Evolutionary conservation across 2,113 vertebrate species (phyloP), one percentile per base, ranked within the genome.

Genomic region (Lepisosteus osseus): DNA sequence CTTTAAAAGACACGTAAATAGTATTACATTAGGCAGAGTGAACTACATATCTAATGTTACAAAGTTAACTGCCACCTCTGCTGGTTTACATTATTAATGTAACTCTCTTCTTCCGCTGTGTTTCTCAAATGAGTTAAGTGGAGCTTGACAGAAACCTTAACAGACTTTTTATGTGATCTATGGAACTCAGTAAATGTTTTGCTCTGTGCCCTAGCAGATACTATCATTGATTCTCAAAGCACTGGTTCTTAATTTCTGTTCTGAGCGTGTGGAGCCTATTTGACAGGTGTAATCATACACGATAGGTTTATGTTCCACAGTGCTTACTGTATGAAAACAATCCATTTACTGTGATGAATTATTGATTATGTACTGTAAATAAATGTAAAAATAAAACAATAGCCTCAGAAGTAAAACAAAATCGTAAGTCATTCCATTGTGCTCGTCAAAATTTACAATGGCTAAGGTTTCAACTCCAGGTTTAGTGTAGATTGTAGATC

Each of bases 31-130:
- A 56, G 67, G 66, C 54, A 47, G 42, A 47, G 45, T 41, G 68
- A 57, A 43, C 74, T 74, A 47, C 55, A 70, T 29, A 66, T 77
- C 72, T 80, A 67, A 40, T 7, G 69, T 80, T 83, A 76, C 74
- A 71, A 51, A 74, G 72, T 74, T 72, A 67, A 70, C 75, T 80
- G 74, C 66, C 8, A 15, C 54, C 70, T 71, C 63, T 79, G 69
- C 61, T n/a, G 15, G 55, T 4, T 13, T 80, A 17, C 29, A 78
- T 82, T 66, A 77, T 82, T 78, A 55, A 80, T 77, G 71, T 71
- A 57, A 66, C 56, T 75, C 57, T 77, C 79, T 65, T 74, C 71
- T 17, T 15, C 47, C 65, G 7, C 45, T 41, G 54, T 64, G 15
- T 54, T 55, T 70, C 64, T 61, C 43, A 45, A 76, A 67, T 71